Base-by-base conservation (phyloP, 2,888 invertebrate genomes). In the Portevinia maculata region DNA sequence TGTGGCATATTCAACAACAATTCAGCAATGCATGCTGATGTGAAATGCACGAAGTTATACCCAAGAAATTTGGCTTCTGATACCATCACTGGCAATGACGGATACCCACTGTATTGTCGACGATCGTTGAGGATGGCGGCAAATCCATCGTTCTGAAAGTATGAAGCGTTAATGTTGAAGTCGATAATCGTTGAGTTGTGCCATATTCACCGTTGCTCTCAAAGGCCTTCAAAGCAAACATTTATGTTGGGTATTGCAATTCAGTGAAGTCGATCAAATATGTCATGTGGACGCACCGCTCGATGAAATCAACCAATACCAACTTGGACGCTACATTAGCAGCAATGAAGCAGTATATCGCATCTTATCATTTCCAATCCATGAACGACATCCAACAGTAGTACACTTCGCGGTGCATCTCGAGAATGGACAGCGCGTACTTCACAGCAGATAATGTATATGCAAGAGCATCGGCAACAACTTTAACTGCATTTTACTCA, bases 191-290 rank as follows among this genome's bases (percentile, higher is more conserved):
- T 32, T 88, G 32, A 85, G 88, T 2, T 9, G 32, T 32, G 3
- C 32, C 32, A 32, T 32, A 32, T 32, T 11, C 32, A 11, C 11
- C 32, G 11, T 3, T 32, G 3, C 3, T 32, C 1, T 32, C 85
- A 1, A 87, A 86, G 75, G 86, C 84, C 9, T 88, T 86, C 48
- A 84, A 88, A 52, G 87, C 88, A 0, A 89, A 90, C 76, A 88
- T 88, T n/a, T 90, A 91, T 84, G 89, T 91, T 9, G 90, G 3
- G 11, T 11, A n/a, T n/a, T n/a, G n/a, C n/a, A n/a, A n/a, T n/a
- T n/a, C n/a, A n/a, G n/a, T n/a, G n/a, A n/a, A n/a, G 3, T 32
- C 0, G 88, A 89, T 90, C 28, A 90, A 90, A 85, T 90, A 89
- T n/a, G n/a, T n/a, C n/a, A n/a, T n/a, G n/a, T n/a, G n/a, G n/a